phyloP scores from a whole-genome alignment of 2,113 vertebrate species.

The Rousettus leschenaultii region DNA sequence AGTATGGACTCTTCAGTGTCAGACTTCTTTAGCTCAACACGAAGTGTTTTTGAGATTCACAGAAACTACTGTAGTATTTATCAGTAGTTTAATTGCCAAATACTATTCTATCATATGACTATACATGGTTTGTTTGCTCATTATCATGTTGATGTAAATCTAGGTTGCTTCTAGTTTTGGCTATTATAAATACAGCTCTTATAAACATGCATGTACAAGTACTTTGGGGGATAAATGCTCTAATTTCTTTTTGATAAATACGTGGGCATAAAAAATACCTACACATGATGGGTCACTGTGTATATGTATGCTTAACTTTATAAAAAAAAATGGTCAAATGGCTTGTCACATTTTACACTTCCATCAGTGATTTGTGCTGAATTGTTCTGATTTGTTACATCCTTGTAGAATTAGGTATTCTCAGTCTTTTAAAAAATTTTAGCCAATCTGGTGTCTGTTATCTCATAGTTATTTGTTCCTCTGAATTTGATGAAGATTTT shows the following conservation, averaged over 20 bases:
- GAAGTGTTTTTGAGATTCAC: neutral
- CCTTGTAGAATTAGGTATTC: neutral
- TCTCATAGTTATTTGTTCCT: neutral
- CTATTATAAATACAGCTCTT: neutral
- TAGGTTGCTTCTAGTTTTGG: neutral
- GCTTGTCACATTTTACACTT: neutral
- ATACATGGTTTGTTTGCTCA: neutral
- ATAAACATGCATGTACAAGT: neutral
- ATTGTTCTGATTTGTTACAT: neutral
- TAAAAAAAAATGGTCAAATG: neutral
- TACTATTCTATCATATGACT: neutral
- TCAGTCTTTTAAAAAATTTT: neutral
- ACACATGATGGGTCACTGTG: neutral
- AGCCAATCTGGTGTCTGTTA: neutral
- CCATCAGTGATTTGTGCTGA: neutral
- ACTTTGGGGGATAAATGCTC: neutral
- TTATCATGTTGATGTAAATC: neutral
- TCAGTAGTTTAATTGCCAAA: neutral
- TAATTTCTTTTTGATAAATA: slow-evolving; percentile 27
- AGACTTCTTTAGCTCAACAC: neutral
- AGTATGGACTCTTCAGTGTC: neutral
- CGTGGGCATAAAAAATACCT: neutral
- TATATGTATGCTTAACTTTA: neutral
- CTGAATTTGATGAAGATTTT: slow-evolving; percentile 13
- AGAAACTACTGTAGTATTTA: neutral